Conservation (phyloP, 53 echinoderm and acorn worm species). For the Arbacia lixula region DNA sequence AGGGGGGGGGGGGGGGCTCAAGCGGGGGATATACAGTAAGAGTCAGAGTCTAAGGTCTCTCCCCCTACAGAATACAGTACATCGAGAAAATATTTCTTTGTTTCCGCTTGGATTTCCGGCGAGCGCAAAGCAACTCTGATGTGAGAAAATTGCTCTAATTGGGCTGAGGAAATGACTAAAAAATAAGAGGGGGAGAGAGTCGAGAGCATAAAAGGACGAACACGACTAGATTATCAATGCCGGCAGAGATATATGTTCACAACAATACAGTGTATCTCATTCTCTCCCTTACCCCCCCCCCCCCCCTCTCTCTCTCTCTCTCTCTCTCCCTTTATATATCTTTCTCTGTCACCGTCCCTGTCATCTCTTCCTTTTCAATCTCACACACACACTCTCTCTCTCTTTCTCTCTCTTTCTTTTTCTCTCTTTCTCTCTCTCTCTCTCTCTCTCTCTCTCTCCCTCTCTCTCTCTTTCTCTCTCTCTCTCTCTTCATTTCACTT, state of each 20-base stretch:
- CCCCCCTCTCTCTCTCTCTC: not conserved
- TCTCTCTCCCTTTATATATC: not conserved
- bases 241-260: slow-evolving; percentile 9
- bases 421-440: not conserved
- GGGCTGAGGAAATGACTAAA: slow-evolving; percentile 51
- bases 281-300: not conserved
- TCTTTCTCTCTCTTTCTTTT: not conserved
- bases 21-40: slow-evolving; percentile 4
- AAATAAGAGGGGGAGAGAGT: slow-evolving; percentile 1
- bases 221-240: slow-evolving; percentile 26
- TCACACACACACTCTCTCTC: not conserved
- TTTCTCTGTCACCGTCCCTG: too few relatives aligned
- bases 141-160: slow-evolving; percentile 25
- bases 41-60: too few relatives aligned
- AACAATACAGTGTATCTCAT: not conserved
- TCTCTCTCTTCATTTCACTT: too few relatives aligned
- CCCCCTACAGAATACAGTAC: too few relatives aligned
- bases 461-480: too few relatives aligned
- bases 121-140: slow-evolving; percentile 1
- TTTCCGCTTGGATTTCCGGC: slow-evolving; percentile 35
- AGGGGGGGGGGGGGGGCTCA: not conserved
- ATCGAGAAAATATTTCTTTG: slow-evolving; percentile 33
- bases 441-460: too few relatives aligned
- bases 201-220: slow-evolving; percentile 19
- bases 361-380: not conserved